Evolutionary conservation across 2,797 vertebrate genomes (phyloP), one percentile per base, ranked within the genome.

Genomic region (Coregonus sp.): DNA sequence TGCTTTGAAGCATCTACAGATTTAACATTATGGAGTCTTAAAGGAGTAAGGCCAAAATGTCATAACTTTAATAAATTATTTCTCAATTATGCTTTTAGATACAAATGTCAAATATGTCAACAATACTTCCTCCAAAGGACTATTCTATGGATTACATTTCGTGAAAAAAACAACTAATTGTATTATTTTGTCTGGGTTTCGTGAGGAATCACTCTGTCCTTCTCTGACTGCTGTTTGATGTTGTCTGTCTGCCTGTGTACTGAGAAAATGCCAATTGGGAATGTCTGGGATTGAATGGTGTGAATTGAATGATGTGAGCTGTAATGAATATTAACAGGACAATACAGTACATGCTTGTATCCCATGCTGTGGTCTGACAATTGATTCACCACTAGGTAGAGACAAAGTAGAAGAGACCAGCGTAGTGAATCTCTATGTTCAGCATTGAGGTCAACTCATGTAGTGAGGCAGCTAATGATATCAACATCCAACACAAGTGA

Each of bases 151-250:
- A 56, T 20, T 68, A 68, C 33, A 68, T 68, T 35, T 33, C 18
- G 9, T 12, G 9, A 54, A 54, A 54, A 16, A 3, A 11, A 54
- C 25, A 25, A 25, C 25, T 25, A 25, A 25, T 25, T 25, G 0
- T 25, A 25, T 25, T 25, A 25, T 25, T 25, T 25, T 12, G 54
- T 15, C 14, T 15, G 54, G 54, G 54, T 59, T 59, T 59, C 1
- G n/a, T 59, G 56, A 52, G 29, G 51, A 54, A 33, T 54, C 54
- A 72, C 70, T 33, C 87, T 80, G 79, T 84, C 84, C 63, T 78
- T 89, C 56, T 79, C 70, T 52, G 88, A 89, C 89, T 92, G 89
- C 87, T 94, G 90, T 89, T 88, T 86, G 89, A 86, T 92, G 88
- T 83, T 85, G 87, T 89, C 75, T 85, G 73, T 77, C 47, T 84